Evolutionary conservation across 1,140 invertebrate genomes (phyloP).

Genomic region (Eumeta japonica): DNA sequence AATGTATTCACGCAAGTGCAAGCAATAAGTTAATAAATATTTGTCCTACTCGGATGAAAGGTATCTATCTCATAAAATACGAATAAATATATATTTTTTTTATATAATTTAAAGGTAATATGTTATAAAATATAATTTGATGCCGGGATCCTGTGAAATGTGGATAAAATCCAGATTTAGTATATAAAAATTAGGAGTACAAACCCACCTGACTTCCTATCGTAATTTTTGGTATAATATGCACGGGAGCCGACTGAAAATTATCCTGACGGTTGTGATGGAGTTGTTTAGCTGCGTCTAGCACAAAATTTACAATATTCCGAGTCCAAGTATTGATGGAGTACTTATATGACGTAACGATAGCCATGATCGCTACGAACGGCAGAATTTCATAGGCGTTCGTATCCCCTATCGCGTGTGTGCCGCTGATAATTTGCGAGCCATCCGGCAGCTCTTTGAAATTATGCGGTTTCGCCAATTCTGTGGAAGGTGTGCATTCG

Average conservation of each 20-base stretch:
- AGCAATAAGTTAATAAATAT: too few species aligned
- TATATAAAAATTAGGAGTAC: slow-evolving; percentile 3
- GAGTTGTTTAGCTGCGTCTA: slow-evolving; percentile 51
- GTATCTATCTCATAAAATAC: too few species aligned
- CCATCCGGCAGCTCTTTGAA: slow-evolving; percentile 53
- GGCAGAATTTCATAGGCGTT: slow-evolving; percentile 44
- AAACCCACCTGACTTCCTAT: slow-evolving; percentile 46
- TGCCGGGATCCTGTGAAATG: too few species aligned
- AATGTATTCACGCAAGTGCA: too few species aligned
- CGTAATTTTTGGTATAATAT: slow-evolving; percentile 44
- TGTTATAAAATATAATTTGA: too few species aligned
- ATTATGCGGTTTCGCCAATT: slow-evolving; percentile 49
- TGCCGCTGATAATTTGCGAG: slow-evolving; percentile 50
- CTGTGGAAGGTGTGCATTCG: slow-evolving; percentile 36
- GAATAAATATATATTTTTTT: too few species aligned
- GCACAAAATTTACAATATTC: slow-evolving; percentile 51
- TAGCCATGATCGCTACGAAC: slow-evolving; percentile 57
- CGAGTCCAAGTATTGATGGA: slow-evolving; percentile 48
- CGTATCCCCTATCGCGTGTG: slow-evolving; percentile 29
- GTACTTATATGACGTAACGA: slow-evolving; percentile 57
- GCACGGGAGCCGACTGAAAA: slow-evolving; percentile 38
- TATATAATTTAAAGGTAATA: too few species aligned
- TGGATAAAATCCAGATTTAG: slow-evolving; percentile 1
- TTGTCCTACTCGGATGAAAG: too few species aligned
- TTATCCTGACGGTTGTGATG: slow-evolving; percentile 37